Base-by-base conservation (phyloP, 1,140 invertebrate genomes). In the Notospermus geniculatus region DNA sequence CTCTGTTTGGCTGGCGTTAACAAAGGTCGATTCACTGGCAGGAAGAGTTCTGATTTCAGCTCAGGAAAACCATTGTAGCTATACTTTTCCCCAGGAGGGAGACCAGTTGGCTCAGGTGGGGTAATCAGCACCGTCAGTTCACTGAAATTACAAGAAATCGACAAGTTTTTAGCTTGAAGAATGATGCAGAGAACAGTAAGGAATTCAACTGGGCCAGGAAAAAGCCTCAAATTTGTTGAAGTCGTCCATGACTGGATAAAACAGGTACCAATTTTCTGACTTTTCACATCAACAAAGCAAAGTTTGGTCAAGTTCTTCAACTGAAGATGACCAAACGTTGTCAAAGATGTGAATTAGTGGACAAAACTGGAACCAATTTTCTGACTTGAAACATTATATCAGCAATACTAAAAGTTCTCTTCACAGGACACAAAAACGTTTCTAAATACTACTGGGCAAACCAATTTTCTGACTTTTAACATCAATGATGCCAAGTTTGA, bases 71-170 rank as follows among this genome's bases (percentile, higher is more conserved):
- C 73, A 62, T 74, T 75, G 64, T 80, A 79, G 46, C 75, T 79
- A 70, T 77, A 83, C 53, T 62, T 71, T 9, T 67, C 64, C 15
- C 76, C 77, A 45, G 74, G 71, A 53, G 66, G 72, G 22, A 79
- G 57, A 15, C 72, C 76, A 19, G 69, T 59, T 27, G 90, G 86
- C 75, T 98, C 95, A 4, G 96, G 95, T n/a, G 95, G 93, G 73
- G 93, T 86, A 66, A 99, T 91, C 74, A 97, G 96, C 52, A 98
- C 92, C 32, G 96, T 98, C 56, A 91, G 85, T 81, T 97, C 95
- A 80, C 90, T 81, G 66, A 22, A 73, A 72, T 41, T 61, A 17
- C 22, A 43, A 27, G 46, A 32, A 17, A n/a, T n/a, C n/a, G n/a
- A n/a, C n/a, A n/a, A n/a, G n/a, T n/a, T n/a, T n/a, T 25, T 52